Conservation (phyloP, 2,888 invertebrate species). For the Ectemnius lituratus region DNA sequence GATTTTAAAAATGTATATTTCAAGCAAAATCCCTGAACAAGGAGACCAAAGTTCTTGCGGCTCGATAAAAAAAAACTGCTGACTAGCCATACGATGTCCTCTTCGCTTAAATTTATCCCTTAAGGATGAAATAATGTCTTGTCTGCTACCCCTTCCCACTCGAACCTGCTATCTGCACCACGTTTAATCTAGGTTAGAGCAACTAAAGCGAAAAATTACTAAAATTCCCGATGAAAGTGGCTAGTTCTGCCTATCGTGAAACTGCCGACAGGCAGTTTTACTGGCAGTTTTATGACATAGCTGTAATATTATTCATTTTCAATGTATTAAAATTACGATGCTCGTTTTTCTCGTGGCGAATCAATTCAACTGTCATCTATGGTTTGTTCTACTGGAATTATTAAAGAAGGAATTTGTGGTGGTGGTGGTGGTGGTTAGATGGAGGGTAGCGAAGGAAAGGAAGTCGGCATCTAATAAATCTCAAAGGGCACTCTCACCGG, state of each 20-base stretch:
- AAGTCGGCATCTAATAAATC: slow-evolving; percentile 34
- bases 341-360: too few species aligned
- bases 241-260: background rate
- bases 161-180: too few species aligned
- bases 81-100: slow-evolving; percentile 48
- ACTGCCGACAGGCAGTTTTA: background rate
- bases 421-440: too few species aligned
- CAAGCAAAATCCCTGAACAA: slow-evolving; percentile 21
- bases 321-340: too few species aligned
- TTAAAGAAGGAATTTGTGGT: too few species aligned
- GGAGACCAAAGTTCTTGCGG: slow-evolving; percentile 47
- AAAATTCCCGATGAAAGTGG: background rate
- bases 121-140: slow-evolving; percentile 16
- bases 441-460: background rate
- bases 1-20: slow-evolving; percentile 31
- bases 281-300: too few species aligned
- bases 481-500: slow-evolving; percentile 45
- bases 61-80: slow-evolving; percentile 58
- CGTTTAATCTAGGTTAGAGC: too few species aligned
- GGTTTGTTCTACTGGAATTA: too few species aligned
- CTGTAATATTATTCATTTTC: too few species aligned
- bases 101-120: slow-evolving; percentile 47
- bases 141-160: too few species aligned
- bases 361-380: too few species aligned
- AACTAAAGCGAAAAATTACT: too few species aligned